Evolutionary conservation across 1,140 invertebrate genomes (phyloP).

Genomic region (Trissolcus basalis): DNA sequence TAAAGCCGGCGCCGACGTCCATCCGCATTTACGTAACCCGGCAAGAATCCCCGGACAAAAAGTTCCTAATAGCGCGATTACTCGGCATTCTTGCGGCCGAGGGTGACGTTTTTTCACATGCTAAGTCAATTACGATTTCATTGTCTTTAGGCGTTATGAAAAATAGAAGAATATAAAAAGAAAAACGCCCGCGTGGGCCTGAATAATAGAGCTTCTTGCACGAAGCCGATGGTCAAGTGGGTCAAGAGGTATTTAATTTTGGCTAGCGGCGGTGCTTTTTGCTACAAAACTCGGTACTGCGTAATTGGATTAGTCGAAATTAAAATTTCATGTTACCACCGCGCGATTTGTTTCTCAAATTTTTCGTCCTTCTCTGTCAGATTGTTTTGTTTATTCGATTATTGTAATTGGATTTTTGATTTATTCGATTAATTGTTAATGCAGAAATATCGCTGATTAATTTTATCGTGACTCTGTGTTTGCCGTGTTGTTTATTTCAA

Average conservation of each 20-base stretch:
- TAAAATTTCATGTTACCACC: not conserved
- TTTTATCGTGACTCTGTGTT: conserved; percentile 8
- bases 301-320: conserved; percentile 15
- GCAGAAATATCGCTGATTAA: conserved; percentile 2
- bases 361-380: not conserved
- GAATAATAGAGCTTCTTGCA: conserved; percentile 32
- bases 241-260: conserved; percentile 27
- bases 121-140: conserved; percentile 49
- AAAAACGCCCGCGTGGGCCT: conserved; percentile 11
- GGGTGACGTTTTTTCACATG: conserved; percentile 19
- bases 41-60: conserved; percentile 41
- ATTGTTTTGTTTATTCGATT: conserved; percentile 1
- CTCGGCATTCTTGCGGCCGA: conserved; percentile 24
- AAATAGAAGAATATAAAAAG: conserved; percentile 18
- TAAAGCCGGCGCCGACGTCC: conserved; percentile 38
- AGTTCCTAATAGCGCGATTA: conserved; percentile 48
- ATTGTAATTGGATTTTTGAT: conserved; percentile 13
- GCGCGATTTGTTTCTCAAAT: conserved; percentile 3
- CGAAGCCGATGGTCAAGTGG: conserved; percentile 20
- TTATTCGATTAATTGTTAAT: conserved; percentile 4
- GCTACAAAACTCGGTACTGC: not conserved
- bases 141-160: conserved; percentile 9
- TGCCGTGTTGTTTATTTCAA: too few species aligned
- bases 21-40: conserved; percentile 41
- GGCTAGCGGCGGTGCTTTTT: conserved; percentile 4